These are phyloP conservation scores for Coecobrya sp. DNA, from an alignment of 2,888 invertebrate genomes.

Conservation along the genomic window DNA sequence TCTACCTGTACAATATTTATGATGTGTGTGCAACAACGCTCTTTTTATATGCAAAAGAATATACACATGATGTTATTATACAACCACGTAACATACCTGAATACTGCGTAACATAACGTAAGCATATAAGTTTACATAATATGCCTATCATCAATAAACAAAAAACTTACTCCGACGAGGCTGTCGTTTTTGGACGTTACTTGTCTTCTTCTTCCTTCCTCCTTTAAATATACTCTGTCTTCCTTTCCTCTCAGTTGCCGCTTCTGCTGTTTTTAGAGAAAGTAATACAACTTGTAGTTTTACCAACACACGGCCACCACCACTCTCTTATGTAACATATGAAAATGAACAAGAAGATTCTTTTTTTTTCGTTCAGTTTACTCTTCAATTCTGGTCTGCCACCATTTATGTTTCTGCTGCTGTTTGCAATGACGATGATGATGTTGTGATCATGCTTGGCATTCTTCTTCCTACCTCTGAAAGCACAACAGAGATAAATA, in stretches of 20 bases:
- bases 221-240: not conserved
- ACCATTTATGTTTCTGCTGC: not conserved
- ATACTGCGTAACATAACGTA: too few species aligned
- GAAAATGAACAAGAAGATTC: too few species aligned
- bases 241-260: not conserved
- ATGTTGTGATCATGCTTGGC: not conserved
- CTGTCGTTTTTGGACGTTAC: not conserved
- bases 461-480: not conserved
- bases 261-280: not conserved
- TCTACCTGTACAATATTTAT: too few species aligned
- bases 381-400: not conserved
- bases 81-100: not conserved
- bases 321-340: not conserved
- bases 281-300: too few species aligned
- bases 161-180: not conserved
- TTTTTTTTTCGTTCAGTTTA: not conserved
- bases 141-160: slow-evolving; percentile 4
- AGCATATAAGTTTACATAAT: too few species aligned
- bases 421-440: not conserved
- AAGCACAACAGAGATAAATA: not conserved
- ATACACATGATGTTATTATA: too few species aligned
- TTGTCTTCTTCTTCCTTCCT: not conserved
- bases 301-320: too few species aligned
- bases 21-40: too few species aligned
- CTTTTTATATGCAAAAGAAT: too few species aligned